Evolutionary conservation across 2,888 invertebrate species (phyloP).

Genomic region (Sericinus montela): DNA sequence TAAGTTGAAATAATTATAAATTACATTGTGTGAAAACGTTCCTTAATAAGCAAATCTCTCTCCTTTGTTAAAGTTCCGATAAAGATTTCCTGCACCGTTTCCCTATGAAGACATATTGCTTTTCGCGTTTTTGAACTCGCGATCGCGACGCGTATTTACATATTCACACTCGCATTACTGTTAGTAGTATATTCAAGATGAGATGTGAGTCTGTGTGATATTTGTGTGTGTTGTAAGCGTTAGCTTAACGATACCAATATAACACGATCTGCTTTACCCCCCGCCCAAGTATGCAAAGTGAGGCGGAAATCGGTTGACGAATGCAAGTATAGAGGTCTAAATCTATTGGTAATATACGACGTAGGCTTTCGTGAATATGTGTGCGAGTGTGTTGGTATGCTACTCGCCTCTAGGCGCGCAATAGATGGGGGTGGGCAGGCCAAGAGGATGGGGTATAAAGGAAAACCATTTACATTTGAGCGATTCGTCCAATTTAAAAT

Average conservation of each 20-base stretch:
- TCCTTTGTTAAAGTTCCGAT: conserved; percentile 62
- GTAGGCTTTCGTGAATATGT: conserved; percentile 59
- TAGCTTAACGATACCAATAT: conserved; percentile 62
- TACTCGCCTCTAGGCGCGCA: conserved; percentile 77
- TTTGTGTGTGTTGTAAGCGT: conserved; percentile 58
- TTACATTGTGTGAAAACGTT: too few species aligned
- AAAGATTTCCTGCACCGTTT: conserved; percentile 66
- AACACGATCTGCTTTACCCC: conserved; percentile 43
- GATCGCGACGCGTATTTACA: conserved; percentile 75
- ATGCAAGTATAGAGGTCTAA: conserved; percentile 62
- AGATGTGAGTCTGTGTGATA: conserved; percentile 61
- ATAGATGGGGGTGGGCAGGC: conserved; percentile 74
- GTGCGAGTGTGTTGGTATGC: conserved; percentile 76
- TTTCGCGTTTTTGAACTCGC: conserved; percentile 78
- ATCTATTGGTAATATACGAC: conserved; percentile 61
- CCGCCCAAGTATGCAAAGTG: conserved; percentile 50
- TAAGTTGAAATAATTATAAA: too few species aligned
- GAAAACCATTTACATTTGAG: conserved; percentile 81
- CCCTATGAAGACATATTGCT: conserved; percentile 75
- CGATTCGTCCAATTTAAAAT: conserved; percentile 81
- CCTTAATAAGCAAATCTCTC: conserved; percentile 37
- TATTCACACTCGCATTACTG: conserved; percentile 77
- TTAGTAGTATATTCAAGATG: conserved; percentile 70
- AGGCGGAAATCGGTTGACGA: conserved; percentile 54
- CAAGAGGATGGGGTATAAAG: conserved; percentile 78